Evolutionary conservation across 2,797 vertebrate species (phyloP).

Genomic region (Tauraco hartlaubi): DNA sequence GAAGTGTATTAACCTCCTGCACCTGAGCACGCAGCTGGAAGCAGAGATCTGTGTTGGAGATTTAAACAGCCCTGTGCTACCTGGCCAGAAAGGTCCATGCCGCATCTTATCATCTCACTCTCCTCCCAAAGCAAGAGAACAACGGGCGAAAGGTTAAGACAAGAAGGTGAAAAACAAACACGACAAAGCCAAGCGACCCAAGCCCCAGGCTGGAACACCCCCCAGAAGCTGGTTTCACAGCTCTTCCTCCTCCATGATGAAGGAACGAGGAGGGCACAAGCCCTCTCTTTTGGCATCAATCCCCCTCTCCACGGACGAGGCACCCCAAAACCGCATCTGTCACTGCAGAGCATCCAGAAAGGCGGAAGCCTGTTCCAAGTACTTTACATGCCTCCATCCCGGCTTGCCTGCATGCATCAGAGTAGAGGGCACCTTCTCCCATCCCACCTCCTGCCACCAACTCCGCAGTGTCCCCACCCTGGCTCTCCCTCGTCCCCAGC

Average conservation of each 20-base stretch:
- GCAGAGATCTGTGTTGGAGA: neutral
- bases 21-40: neutral
- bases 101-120: neutral
- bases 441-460: neutral
- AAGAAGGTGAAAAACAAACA: neutral
- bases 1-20: neutral
- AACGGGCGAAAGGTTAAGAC: neutral
- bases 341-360: neutral
- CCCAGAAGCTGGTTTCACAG: neutral
- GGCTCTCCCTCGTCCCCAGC: neutral
- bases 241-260: neutral
- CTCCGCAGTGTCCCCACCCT: neutral
- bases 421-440: neutral
- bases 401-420: neutral
- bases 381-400: rapidly evolving
- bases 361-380: rapidly evolving
- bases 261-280: neutral
- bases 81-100: neutral
- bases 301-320: rapidly evolving
- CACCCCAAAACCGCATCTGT: neutral
- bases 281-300: neutral
- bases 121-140: neutral
- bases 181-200: neutral
- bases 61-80: neutral
- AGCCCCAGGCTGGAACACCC: neutral